Percentiles rank a stretch among this genome's conserved stretches.
These are phyloP conservation scores for Phasianus colchicus DNA, from an alignment of 2,113 vertebrate species.

Conservation along the genomic window DNA sequence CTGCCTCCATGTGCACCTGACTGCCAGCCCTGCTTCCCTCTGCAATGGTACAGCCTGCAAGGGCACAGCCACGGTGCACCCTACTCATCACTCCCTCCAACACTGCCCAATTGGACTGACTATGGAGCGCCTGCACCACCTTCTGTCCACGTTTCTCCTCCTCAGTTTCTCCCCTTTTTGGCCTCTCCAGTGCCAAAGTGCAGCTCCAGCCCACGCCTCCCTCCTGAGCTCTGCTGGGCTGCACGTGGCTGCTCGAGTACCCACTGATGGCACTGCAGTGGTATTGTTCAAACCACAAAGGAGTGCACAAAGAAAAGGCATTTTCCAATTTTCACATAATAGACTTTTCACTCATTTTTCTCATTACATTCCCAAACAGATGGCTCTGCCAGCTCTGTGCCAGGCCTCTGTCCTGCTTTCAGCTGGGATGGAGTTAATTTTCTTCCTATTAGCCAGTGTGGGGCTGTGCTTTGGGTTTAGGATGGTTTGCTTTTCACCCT, in stretches of 20 bases:
- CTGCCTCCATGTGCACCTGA: background rate
- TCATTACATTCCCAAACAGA: background rate
- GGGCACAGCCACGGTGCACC: accelerated
- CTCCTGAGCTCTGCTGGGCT: background rate
- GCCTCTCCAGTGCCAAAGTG: background rate
- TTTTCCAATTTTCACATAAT: background rate
- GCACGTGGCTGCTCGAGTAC: background rate
- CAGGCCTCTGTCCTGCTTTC: background rate
- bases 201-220: background rate
- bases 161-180: too few relatives aligned
- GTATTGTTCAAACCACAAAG: background rate
- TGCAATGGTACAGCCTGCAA: background rate
- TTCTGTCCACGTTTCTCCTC: background rate
- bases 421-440: background rate
- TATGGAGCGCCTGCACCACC: accelerated
- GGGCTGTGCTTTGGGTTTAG: background rate
- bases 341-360: background rate
- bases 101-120: accelerated
- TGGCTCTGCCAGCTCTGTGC: slow-evolving; percentile 1
- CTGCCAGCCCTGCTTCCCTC: accelerated
- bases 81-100: accelerated
- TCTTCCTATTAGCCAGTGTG: background rate
- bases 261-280: accelerated
- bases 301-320: background rate
- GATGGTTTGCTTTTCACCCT: background rate